A percentile compares a stretch with the other conserved stretches of the same genome.
These are phyloP conservation scores for Hystrix brachyura DNA, from an alignment of 2,113 vertebrate species.

Conservation along the genomic window DNA sequence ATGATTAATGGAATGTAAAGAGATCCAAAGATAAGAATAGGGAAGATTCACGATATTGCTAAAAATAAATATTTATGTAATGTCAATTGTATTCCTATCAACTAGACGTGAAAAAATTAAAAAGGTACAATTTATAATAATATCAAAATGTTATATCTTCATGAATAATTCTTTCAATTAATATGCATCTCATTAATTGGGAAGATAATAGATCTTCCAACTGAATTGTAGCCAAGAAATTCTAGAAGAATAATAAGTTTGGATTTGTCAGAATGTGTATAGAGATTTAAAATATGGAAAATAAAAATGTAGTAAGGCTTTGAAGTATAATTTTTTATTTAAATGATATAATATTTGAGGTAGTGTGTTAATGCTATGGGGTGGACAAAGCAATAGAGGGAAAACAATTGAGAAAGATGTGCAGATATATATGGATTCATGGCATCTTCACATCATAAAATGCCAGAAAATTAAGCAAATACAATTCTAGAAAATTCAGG, in stretches of 20 bases:
- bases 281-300: background rate
- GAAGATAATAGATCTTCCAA: background rate
- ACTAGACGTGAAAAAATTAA: background rate
- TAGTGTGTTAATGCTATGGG: background rate
- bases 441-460: too few species aligned
- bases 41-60: background rate
- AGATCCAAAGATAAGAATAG: background rate
- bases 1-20: background rate
- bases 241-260: background rate
- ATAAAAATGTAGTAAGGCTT: background rate
- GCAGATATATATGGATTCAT: background rate
- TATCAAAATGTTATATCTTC: background rate
- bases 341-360: background rate
- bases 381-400: background rate
- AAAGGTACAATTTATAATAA: background rate
- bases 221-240: background rate
- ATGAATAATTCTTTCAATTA: background rate
- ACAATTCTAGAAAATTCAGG: background rate
- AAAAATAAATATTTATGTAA: background rate
- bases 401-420: background rate
- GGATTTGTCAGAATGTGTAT: background rate
- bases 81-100: background rate
- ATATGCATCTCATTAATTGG: background rate
- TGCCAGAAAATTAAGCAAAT: background rate
- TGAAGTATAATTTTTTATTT: background rate